Base-by-base conservation (phyloP, 2,797 vertebrate genomes). In the Capromys pilorides region DNA sequence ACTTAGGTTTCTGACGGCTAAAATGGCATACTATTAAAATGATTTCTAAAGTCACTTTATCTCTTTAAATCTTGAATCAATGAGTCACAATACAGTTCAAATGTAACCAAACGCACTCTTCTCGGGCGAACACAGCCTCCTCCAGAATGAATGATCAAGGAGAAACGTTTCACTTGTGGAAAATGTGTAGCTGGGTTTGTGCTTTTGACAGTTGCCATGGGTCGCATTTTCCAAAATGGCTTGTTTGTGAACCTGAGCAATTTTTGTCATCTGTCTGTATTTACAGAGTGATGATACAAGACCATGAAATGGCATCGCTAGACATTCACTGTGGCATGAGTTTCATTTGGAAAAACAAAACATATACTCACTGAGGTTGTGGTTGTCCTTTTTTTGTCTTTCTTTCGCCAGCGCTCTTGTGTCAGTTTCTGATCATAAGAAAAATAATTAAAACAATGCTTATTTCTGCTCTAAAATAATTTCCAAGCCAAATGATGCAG, bases 331-430 rank as follows among this genome's bases (percentile, higher is more conserved):
- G 5, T 73, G 24, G 1, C 7, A 75, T 59, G 66, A 39, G 67
- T 82, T 80, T 75, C 71, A 0, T 62, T 84, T 49, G 11, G 9
- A 69, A 88, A 36, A 85, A 88, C 51, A 18, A 57, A 94, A 92
- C 61, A 66, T 75, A 94, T 98, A 98, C 99, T 99, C 98, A 99
- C 99, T 99, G 97, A 99, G 98, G 96, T 99, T 99, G 97, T 99
- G 99, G 97, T 99, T 99, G 98, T 99, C 99, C 97, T 99, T 99
- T 98, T 99, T 99, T 98, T 99, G 99, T 94, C 99, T 99, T 97
- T 99, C 99, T 98, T 99, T 99, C 97, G 99, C 99, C 98, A 99
- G 98, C 96, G 99, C 98, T 98, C 99, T 98, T 83, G 99, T 99
- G 98, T 99, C 99, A 49, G 98, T 99, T 98, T 99, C 99, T 99